phyloP scores from a whole-genome alignment of 2,888 invertebrate species.

The Eulithis testata region DNA sequence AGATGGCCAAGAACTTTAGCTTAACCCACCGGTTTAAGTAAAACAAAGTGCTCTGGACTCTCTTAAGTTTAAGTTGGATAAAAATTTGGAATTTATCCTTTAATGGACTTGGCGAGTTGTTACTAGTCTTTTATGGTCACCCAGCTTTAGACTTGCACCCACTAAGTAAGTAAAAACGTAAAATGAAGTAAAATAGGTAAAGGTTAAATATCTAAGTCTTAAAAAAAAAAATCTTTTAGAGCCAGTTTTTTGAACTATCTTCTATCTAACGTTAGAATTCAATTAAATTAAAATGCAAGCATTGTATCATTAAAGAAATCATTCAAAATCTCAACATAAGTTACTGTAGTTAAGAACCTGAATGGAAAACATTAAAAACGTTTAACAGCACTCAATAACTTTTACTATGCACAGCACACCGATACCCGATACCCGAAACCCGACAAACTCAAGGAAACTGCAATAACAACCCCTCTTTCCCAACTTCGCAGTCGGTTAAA shows the following conservation, averaged over 20 bases:
- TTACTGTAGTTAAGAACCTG: too few relatives aligned
- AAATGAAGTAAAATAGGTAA: too few relatives aligned
- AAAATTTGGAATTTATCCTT: conserved; percentile 62
- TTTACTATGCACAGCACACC: too few relatives aligned
- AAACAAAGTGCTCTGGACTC: conserved; percentile 70
- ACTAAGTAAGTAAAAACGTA: not conserved
- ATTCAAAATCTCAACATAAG: too few relatives aligned
- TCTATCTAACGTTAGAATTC: too few relatives aligned
- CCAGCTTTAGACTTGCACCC: not conserved
- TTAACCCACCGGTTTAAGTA: conserved; percentile 71
- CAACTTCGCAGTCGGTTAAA: conserved; percentile 18
- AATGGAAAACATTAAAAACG: too few relatives aligned
- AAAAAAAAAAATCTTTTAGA: too few relatives aligned
- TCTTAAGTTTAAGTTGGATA: conserved; percentile 56
- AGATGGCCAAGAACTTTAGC: conserved; percentile 64
- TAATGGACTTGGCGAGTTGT: conserved; percentile 45
- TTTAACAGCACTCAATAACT: too few relatives aligned
- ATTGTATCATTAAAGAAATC: too few relatives aligned
- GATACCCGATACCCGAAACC: not conserved
- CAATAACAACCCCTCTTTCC: conserved; percentile 13
- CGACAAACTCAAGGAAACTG: not conserved
- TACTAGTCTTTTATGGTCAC: conserved; percentile 13
- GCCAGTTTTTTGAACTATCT: too few relatives aligned
- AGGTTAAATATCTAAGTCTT: too few relatives aligned
- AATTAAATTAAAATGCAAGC: too few relatives aligned